Evolutionary conservation across 2,113 vertebrate species (phyloP).

Genomic region (Otis tarda): DNA sequence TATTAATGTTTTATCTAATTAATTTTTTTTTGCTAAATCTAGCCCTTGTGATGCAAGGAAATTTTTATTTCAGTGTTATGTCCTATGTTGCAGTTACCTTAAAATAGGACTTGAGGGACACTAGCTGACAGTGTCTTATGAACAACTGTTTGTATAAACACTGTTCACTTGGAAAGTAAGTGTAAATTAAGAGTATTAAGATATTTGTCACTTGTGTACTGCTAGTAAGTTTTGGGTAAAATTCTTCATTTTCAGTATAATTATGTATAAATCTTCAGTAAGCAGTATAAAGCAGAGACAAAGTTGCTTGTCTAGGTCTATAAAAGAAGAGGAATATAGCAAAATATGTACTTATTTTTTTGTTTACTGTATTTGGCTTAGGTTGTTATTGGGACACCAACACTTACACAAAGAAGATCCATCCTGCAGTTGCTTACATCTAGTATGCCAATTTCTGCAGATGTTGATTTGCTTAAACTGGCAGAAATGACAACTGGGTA

Average conservation of each 20-base stretch:
- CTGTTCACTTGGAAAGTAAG: not conserved
- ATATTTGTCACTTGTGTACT: not conserved
- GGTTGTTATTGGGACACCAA: conserved; percentile 89
- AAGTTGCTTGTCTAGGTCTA: not conserved
- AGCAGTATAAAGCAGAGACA: not conserved
- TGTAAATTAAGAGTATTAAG: not conserved
- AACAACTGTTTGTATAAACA: not conserved
- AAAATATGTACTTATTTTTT: not conserved
- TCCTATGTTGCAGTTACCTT: not conserved
- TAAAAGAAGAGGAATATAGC: not conserved
- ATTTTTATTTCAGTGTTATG: not conserved
- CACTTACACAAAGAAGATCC: conserved; percentile 81
- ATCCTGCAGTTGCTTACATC: conserved; percentile 85
- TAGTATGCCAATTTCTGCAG: conserved; percentile 78
- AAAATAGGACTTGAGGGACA: not conserved
- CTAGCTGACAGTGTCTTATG: not conserved
- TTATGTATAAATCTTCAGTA: not conserved
- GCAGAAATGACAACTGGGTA: conserved; percentile 88
- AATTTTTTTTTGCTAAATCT: not conserved
- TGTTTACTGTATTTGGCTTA: conserved; percentile 49
- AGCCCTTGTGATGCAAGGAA: not conserved
- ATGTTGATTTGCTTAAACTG: conserved; percentile 77
- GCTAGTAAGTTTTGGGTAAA: not conserved
- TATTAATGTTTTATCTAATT: not conserved
- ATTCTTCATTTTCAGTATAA: not conserved